phyloP scores from a whole-genome alignment of 2,797 vertebrate species.

The Synaphobranchus kaupii region DNA sequence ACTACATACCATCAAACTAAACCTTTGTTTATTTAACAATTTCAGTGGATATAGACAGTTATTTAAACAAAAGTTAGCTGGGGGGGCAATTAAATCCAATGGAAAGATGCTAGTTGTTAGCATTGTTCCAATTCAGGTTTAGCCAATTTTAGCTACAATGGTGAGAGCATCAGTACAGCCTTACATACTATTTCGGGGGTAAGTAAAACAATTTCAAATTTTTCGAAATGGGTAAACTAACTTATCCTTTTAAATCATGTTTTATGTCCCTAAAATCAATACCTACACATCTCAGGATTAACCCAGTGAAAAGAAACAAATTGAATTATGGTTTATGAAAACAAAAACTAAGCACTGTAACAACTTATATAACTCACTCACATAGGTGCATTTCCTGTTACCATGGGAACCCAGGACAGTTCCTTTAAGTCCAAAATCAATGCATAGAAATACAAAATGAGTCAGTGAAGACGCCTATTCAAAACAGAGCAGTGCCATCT shows the following conservation, averaged over 20 bases:
- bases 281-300: neutral
- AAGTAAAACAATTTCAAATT: too few species aligned
- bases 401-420: neutral
- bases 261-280: neutral
- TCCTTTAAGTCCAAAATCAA: neutral
- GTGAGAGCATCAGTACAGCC: too few species aligned
- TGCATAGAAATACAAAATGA: neutral
- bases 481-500: conserved; percentile 8
- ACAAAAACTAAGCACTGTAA: neutral
- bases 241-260: neutral
- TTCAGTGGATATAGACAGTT: too few species aligned
- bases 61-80: too few species aligned
- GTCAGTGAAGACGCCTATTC: neutral
- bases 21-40: too few species aligned
- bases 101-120: too few species aligned
- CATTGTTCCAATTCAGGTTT: too few species aligned
- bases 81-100: too few species aligned
- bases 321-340: neutral
- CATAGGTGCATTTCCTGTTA: neutral
- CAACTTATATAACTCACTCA: neutral
- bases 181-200: too few species aligned
- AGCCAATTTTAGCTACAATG: too few species aligned
- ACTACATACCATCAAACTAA: too few species aligned
- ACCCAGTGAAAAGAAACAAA: conserved; percentile 1
- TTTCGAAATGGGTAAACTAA: too few species aligned